Evolutionary conservation across 2,888 invertebrate species (phyloP).

Genomic region (Andrena camellia): DNA sequence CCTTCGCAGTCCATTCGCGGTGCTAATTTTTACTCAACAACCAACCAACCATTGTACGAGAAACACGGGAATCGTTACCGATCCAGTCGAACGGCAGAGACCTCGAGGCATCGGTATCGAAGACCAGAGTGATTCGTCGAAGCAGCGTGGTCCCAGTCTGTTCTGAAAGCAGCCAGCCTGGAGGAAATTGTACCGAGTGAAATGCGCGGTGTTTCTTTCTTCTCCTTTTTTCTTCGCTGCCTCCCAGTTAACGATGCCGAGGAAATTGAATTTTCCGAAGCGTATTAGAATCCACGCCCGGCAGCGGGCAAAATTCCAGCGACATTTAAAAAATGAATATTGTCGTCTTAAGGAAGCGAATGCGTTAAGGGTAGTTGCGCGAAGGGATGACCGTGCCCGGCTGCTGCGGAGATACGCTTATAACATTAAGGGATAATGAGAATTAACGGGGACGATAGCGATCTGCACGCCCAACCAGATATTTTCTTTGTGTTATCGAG

Average conservation of each 20-base stretch:
- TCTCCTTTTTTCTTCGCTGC: neutral
- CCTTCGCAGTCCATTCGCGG: no score
- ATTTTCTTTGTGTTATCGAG: constrained; percentile 61
- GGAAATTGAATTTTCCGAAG: constrained; percentile 20
- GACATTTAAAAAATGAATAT: constrained; percentile 14
- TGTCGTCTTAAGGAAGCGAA: constrained; percentile 20
- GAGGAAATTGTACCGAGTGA: neutral
- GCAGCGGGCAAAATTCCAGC: neutral
- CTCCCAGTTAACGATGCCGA: neutral
- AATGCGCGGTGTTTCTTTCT: neutral
- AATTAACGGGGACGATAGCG: constrained; percentile 73
- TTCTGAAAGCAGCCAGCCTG: neutral
- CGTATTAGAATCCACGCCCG: neutral
- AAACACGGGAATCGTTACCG: no score
- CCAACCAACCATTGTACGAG: no score
- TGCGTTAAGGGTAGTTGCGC: constrained; percentile 16
- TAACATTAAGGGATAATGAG: constrained; percentile 74
- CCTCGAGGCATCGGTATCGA: neutral
- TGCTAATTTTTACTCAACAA: no score
- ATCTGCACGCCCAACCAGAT: constrained; percentile 59
- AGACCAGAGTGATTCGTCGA: neutral
- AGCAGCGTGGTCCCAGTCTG: neutral
- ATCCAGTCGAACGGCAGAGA: no score
- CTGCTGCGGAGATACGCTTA: constrained; percentile 55
- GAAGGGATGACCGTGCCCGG: constrained; percentile 32